phyloP scores from a whole-genome alignment of 2,888 invertebrate species.

The Ochlodes sylvanus region DNA sequence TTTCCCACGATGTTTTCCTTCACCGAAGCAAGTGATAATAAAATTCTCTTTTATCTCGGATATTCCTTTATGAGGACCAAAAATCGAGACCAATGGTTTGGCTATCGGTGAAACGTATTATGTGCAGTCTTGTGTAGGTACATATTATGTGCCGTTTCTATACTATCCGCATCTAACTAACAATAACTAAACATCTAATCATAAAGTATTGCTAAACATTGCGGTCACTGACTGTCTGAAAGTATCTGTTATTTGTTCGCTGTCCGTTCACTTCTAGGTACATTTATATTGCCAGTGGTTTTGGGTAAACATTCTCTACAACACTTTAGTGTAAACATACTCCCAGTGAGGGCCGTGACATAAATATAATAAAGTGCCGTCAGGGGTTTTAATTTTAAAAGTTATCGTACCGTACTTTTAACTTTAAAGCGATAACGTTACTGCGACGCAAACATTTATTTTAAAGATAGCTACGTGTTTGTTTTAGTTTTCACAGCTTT shows the following conservation, averaged over 20 bases:
- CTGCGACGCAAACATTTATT: slow-evolving; percentile 13
- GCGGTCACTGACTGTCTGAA: not conserved
- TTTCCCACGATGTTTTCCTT: too few species aligned
- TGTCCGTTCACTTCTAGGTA: not conserved
- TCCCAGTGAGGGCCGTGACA: slow-evolving; percentile 30
- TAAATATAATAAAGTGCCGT: slow-evolving; percentile 29
- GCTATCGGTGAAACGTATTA: too few species aligned
- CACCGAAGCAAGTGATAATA: too few species aligned
- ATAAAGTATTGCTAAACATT: too few species aligned
- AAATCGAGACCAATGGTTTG: too few species aligned
- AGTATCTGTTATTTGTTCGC: not conserved
- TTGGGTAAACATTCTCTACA: slow-evolving; percentile 23
- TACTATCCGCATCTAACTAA: too few species aligned
- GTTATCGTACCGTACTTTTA: slow-evolving; percentile 24
- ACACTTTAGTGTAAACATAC: slow-evolving; percentile 26
- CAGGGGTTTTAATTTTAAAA: slow-evolving; percentile 36
- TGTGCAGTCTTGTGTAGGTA: too few species aligned
- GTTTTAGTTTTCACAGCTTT: not conserved
- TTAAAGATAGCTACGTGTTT: slow-evolving; percentile 1
- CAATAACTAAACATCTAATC: too few species aligned
- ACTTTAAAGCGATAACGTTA: slow-evolving; percentile 29
- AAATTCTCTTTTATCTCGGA: too few species aligned
- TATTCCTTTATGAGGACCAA: too few species aligned
- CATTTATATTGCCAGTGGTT: slow-evolving; percentile 15
- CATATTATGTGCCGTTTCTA: too few species aligned